These are phyloP conservation scores for Caenorhabditis virilis DNA, from an alignment of 2,888 invertebrate genomes.

Conservation along the genomic window DNA sequence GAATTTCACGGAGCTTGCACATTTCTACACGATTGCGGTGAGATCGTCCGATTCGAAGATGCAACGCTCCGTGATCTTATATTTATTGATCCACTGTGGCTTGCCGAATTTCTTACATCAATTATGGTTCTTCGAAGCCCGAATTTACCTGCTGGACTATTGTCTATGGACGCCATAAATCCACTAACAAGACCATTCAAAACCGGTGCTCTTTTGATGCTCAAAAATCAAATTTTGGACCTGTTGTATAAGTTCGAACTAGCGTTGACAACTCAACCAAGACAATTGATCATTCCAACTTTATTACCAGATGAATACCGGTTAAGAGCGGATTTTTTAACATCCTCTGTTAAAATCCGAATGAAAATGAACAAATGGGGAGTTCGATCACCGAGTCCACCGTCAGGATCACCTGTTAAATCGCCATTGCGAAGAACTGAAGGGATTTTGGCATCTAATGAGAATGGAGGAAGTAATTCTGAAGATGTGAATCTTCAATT, in stretches of 20 bases:
- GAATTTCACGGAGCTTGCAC: constrained; percentile 93
- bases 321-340: constrained; percentile 70
- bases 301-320: constrained; percentile 83
- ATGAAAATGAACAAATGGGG: constrained; percentile 46
- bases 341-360: constrained; percentile 67
- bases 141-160: constrained; percentile 31
- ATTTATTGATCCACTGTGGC: constrained; percentile 96
- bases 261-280: constrained; percentile 91
- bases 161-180: constrained; percentile 39
- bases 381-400: constrained; percentile 27
- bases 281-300: constrained; percentile 88
- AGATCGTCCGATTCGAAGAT: constrained; percentile 72
- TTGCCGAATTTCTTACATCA: constrained; percentile 94
- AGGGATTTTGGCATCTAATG: background rate
- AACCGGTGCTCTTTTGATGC: constrained; percentile 16
- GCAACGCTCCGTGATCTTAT: constrained; percentile 90
- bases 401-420: constrained; percentile 18
- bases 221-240: constrained; percentile 38
- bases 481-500: constrained; percentile 35
- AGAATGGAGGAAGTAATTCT: background rate
- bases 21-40: constrained; percentile 83
- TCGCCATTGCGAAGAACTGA: constrained; percentile 12
- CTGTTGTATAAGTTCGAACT: constrained; percentile 72
- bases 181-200: constrained; percentile 30
- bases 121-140: constrained; percentile 81